Conservation (phyloP, 2,113 vertebrate genomes). For the Macaca nemestrina region DNA sequence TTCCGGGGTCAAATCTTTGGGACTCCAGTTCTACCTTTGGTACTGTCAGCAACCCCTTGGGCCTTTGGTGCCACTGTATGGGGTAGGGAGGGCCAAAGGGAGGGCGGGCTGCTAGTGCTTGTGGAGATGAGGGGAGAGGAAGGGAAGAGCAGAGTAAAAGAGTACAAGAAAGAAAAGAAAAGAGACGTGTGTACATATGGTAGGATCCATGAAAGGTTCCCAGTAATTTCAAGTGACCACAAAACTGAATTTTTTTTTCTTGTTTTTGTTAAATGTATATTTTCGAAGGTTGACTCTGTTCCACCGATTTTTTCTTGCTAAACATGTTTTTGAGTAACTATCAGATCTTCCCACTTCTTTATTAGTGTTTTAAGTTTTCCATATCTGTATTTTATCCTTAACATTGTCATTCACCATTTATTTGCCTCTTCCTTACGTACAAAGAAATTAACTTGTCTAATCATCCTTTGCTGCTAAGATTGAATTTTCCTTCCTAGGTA, state of each 20-base stretch:
- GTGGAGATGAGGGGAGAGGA: background rate
- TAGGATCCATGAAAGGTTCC: background rate
- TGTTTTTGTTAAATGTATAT: background rate
- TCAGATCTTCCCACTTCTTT: background rate
- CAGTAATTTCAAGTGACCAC: background rate
- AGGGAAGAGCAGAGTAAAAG: background rate
- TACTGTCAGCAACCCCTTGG: background rate
- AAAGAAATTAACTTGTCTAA: conserved; percentile 29
- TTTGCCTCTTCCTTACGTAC: background rate
- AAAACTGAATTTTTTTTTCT: background rate
- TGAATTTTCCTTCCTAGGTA: conserved; percentile 65
- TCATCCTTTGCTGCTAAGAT: background rate
- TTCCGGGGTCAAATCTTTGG: background rate
- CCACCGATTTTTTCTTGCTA: background rate
- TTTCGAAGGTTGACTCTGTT: background rate
- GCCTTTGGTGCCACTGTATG: background rate
- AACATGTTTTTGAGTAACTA: background rate
- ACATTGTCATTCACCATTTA: background rate
- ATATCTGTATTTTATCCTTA: background rate
- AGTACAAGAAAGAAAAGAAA: background rate
- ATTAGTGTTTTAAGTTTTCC: background rate
- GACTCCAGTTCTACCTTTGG: background rate
- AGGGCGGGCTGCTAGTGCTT: background rate
- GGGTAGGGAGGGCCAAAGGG: background rate
- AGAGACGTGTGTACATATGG: fast-evolving